These are phyloP conservation scores for Saccostrea cuccullata DNA, from an alignment of 1,140 invertebrate species.

Conservation along the genomic window DNA sequence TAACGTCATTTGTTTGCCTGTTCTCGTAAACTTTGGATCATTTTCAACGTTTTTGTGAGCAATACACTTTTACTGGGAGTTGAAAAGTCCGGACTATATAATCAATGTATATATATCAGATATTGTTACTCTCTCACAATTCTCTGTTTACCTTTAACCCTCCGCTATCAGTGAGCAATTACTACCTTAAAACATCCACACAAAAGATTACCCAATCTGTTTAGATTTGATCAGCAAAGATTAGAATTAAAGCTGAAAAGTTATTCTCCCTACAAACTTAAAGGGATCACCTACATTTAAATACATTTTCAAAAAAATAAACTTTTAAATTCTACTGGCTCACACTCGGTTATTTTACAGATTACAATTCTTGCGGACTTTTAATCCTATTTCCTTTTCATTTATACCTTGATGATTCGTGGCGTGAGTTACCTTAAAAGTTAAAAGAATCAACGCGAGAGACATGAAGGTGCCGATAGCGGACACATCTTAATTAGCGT, in stretches of 20 bases:
- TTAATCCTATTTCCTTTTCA: neutral
- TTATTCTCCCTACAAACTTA: neutral
- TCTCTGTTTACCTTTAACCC: neutral
- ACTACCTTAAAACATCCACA: neutral
- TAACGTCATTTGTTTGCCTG: too few relatives aligned
- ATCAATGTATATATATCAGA: neutral
- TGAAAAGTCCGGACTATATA: too few relatives aligned
- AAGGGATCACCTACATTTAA: neutral
- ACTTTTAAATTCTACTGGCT: neutral
- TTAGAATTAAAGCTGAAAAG: neutral
- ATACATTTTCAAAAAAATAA: neutral
- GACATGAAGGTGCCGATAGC: neutral
- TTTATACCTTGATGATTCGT: neutral
- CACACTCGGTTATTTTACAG: neutral
- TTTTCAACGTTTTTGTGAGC: too few relatives aligned
- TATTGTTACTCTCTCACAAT: neutral
- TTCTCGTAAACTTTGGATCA: too few relatives aligned
- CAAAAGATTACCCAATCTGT: neutral
- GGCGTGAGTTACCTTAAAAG: neutral
- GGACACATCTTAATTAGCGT: neutral
- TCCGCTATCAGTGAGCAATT: neutral
- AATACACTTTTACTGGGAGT: too few relatives aligned
- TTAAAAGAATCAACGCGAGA: neutral
- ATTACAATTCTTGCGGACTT: slow-evolving; percentile 3
- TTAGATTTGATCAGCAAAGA: slow-evolving; percentile 19